A percentile compares a stretch with the other conserved stretches of the same genome.
These are phyloP conservation scores for Nemoura dubitans DNA, from an alignment of 2,888 invertebrate species.

Conservation along the genomic window DNA sequence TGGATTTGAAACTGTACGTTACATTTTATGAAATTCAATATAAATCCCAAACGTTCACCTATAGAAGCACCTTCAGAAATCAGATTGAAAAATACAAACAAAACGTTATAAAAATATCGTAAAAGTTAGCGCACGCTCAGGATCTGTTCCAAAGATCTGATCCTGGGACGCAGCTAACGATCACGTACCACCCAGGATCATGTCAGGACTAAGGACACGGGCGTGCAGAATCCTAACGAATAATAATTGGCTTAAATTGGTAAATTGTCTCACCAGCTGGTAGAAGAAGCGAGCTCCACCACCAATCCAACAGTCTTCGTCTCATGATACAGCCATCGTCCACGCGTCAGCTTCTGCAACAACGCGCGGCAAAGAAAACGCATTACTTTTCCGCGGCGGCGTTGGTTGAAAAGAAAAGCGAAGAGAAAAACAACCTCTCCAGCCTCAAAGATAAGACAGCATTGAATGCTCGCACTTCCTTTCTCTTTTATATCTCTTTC, in stretches of 20 bases:
- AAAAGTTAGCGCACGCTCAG: background rate
- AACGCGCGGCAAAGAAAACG: background rate
- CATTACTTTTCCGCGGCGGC: background rate
- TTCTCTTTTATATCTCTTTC: background rate
- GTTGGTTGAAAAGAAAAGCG: background rate
- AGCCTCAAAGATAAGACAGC: background rate
- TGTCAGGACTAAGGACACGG: background rate
- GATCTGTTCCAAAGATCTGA: background rate
- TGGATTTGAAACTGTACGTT: too few relatives aligned
- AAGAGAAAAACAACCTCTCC: background rate
- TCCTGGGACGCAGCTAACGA: background rate
- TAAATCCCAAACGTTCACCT: background rate
- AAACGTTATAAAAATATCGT: background rate
- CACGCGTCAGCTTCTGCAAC: background rate
- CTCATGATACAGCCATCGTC: slow-evolving; percentile 15
- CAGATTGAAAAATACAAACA: background rate
- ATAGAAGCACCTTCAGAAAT: background rate
- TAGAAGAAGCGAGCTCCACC: slow-evolving; percentile 22
- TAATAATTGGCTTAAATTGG: background rate
- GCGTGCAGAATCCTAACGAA: background rate
- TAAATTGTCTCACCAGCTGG: slow-evolving; percentile 10
- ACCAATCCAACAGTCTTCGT: slow-evolving; percentile 1
- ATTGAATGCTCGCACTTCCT: background rate
- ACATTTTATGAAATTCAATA: too few relatives aligned
- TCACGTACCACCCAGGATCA: background rate